These are phyloP conservation scores for Gnathonemus echidnorhynchus DNA, from an alignment of 2,113 vertebrate genomes.

Conservation along the genomic window DNA sequence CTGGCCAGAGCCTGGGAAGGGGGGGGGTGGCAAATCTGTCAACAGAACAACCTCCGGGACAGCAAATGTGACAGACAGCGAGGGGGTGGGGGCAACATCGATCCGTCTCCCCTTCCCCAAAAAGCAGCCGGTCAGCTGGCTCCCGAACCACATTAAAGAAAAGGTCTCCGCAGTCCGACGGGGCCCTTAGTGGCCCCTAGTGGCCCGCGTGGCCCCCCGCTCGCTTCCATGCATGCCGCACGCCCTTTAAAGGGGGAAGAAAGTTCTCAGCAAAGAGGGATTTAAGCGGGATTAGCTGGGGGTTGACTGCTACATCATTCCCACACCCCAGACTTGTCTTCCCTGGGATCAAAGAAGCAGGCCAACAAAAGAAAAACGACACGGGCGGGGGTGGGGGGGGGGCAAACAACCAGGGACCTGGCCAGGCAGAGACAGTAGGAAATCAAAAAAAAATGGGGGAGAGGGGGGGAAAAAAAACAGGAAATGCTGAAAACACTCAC, in stretches of 20 bases:
- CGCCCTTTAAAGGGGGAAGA: neutral
- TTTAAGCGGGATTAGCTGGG: neutral
- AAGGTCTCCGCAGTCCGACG: too few relatives aligned
- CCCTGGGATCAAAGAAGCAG: neutral
- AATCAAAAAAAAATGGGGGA: conserved; percentile 25
- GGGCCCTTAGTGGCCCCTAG: neutral
- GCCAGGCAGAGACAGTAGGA: conserved; percentile 28
- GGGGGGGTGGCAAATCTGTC: conserved; percentile 26
- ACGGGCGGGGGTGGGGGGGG: neutral
- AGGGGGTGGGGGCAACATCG: neutral
- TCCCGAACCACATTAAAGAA: neutral
- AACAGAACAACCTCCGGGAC: conserved; percentile 36
- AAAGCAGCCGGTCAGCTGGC: neutral
- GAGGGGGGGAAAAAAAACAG: conserved; percentile 32
- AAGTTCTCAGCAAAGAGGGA: neutral
- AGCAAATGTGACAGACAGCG: conserved; percentile 30
- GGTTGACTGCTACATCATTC: conserved; percentile 1
- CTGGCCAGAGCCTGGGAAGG: conserved; percentile 27
- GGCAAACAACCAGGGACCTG: neutral
- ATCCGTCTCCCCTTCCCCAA: neutral
- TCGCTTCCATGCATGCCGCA: conserved; percentile 1
- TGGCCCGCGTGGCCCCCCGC: neutral
- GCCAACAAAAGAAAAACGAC: conserved; percentile 27
- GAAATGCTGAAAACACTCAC: conserved; percentile 41
- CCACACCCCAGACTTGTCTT: neutral